Conservation (phyloP, 2,888 invertebrate genomes). For the Saturnia japonica region DNA sequence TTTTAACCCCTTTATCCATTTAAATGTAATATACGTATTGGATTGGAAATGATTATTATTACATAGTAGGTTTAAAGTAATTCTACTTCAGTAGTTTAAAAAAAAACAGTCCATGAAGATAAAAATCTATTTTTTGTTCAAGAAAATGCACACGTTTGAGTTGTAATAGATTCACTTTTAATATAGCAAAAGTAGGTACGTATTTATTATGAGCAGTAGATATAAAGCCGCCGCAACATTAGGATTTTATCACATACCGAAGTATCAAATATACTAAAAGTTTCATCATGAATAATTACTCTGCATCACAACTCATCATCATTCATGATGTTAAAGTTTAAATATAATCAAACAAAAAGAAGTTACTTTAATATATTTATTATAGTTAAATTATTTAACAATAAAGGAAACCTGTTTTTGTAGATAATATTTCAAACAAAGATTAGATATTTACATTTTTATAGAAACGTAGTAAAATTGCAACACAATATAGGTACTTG, state of each 20-base stretch:
- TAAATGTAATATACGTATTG: no score
- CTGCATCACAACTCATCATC: background rate
- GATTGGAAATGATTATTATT: background rate
- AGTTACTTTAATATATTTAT: background rate
- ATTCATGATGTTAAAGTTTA: background rate
- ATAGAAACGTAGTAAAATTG: constrained; percentile 2
- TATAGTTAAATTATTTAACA: background rate
- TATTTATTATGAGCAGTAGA: background rate
- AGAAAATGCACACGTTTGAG: background rate
- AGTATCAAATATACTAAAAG: background rate
- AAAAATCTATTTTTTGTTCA: background rate
- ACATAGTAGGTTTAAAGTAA: background rate
- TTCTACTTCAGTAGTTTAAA: background rate
- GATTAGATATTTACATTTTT: constrained; percentile 8
- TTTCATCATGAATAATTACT: background rate
- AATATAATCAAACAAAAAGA: background rate
- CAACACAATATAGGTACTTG: background rate
- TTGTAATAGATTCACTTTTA: background rate
- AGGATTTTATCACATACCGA: background rate
- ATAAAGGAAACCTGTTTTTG: background rate
- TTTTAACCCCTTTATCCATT: background rate
- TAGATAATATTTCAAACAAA: constrained; percentile 8
- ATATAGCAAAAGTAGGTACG: background rate
- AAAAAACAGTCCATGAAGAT: background rate
- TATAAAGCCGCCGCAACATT: background rate